These are phyloP conservation scores for Drosophila pseudotalamancana DNA, from an alignment of 2,888 invertebrate genomes.

Conservation along the genomic window DNA sequence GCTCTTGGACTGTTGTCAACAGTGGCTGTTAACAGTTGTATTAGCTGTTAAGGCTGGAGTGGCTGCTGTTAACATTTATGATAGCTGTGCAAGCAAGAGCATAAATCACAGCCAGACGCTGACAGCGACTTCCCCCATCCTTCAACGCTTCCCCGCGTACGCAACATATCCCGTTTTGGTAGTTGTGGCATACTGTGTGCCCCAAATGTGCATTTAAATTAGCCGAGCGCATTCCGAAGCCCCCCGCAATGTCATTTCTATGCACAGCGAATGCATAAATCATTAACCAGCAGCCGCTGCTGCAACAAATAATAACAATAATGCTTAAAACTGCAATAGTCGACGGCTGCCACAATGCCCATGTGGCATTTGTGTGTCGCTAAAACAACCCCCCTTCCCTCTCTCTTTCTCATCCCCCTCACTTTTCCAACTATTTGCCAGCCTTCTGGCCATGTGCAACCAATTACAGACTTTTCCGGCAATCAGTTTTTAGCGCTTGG, in stretches of 20 bases:
- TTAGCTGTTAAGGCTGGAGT: background rate
- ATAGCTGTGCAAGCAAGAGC: background rate
- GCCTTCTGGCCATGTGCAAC: slow-evolving; percentile 50
- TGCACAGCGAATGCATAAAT: slow-evolving; percentile 74
- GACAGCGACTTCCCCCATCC: slow-evolving; percentile 35
- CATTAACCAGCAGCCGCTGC: slow-evolving; percentile 65
- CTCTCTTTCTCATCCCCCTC: background rate
- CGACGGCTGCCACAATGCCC: slow-evolving; percentile 69
- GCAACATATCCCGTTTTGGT: no score
- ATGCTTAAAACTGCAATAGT: slow-evolving; percentile 69
- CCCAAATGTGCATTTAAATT: slow-evolving; percentile 78
- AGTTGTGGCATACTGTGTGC: slow-evolving; percentile 30
- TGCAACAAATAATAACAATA: slow-evolving; percentile 72
- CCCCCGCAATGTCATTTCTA: slow-evolving; percentile 65
- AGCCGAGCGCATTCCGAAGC: slow-evolving; percentile 35
- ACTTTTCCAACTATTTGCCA: background rate
- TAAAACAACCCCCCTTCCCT: background rate
- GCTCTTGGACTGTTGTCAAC: slow-evolving; percentile 11
- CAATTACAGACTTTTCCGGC: slow-evolving; percentile 72
- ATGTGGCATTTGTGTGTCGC: slow-evolving; percentile 44
- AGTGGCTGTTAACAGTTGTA: background rate
- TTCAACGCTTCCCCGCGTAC: background rate
- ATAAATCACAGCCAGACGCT: slow-evolving; percentile 64
- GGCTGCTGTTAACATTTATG: background rate
- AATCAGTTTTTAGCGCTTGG: slow-evolving; percentile 67